Conservation (phyloP, 2,888 invertebrate genomes). For the Pasiphila rectangulata region DNA sequence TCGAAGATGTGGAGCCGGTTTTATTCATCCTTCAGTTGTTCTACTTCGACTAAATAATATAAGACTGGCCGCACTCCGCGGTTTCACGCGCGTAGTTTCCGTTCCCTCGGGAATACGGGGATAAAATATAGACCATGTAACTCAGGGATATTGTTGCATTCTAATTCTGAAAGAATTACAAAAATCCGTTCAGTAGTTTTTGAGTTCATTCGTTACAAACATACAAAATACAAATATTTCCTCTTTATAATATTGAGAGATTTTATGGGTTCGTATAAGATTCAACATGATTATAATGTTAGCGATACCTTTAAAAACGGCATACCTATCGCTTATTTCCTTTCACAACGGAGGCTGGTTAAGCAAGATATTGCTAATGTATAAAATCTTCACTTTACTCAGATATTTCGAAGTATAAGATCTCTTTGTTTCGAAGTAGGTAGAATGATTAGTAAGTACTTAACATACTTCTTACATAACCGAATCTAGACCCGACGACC, state of each 20-base stretch:
- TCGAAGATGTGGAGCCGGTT: not conserved
- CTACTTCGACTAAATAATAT: no score
- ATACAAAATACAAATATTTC: not conserved
- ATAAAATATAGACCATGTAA: not conserved
- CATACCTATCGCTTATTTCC: not conserved
- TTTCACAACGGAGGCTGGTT: not conserved
- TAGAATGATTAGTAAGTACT: slow-evolving; percentile 14
- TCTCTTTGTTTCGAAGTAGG: slow-evolving; percentile 12
- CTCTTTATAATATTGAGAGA: not conserved
- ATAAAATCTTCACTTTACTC: not conserved
- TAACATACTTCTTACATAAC: slow-evolving; percentile 17
- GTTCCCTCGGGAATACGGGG: no score
- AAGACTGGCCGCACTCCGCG: no score
- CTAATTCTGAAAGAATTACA: no score
- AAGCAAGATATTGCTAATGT: not conserved
- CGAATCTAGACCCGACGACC: slow-evolving; percentile 21
- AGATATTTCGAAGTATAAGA: slow-evolving; percentile 1
- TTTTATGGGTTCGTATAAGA: no score
- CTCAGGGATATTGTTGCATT: no score
- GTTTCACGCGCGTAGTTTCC: no score
- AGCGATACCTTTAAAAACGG: no score
- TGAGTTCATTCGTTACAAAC: no score
- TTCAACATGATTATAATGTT: no score
- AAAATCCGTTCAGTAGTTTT: no score
- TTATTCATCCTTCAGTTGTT: not conserved